Evolutionary conservation across 2,888 invertebrate species (phyloP).

Genomic region (Tipula unca): DNA sequence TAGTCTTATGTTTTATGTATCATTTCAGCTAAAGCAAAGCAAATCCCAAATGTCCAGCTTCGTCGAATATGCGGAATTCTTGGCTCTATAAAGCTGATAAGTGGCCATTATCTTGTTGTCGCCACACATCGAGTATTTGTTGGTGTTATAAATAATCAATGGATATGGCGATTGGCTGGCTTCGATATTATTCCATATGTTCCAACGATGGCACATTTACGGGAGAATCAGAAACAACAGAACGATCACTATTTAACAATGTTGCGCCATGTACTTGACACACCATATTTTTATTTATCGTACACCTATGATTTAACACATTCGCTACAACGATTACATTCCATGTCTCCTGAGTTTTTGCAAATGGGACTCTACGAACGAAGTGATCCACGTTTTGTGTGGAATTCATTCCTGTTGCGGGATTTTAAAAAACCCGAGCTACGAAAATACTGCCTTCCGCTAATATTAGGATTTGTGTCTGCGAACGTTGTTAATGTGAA

Average conservation of each 20-base stretch:
- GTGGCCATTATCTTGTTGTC: slow-evolving; percentile 80
- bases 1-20: neutral
- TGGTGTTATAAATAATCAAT: slow-evolving; percentile 71
- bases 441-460: slow-evolving; percentile 72
- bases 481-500: slow-evolving; percentile 73
- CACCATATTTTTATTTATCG: slow-evolving; percentile 88
- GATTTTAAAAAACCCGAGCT: slow-evolving; percentile 69
- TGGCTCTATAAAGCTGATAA: slow-evolving; percentile 74
- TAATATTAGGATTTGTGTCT: slow-evolving; percentile 85
- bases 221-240: slow-evolving; percentile 54
- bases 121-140: slow-evolving; percentile 73
- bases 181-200: slow-evolving; percentile 81
- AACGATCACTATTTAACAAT: slow-evolving; percentile 79
- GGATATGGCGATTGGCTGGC: slow-evolving; percentile 69
- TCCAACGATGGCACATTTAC: slow-evolving; percentile 70
- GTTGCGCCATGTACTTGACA: slow-evolving; percentile 71
- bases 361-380: slow-evolving; percentile 57
- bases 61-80: slow-evolving; percentile 79
- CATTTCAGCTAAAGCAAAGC: slow-evolving; percentile 46
- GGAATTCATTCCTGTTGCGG: slow-evolving; percentile 79
- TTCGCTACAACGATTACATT: slow-evolving; percentile 77
- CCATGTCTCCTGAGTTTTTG: slow-evolving; percentile 74
- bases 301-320: slow-evolving; percentile 91
- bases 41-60: slow-evolving; percentile 54
- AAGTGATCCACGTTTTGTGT: slow-evolving; percentile 83